A percentile compares a stretch with the other conserved stretches of the same genome.
These are phyloP conservation scores for Polypterus bichir DNA, from an alignment of 2,113 vertebrate genomes.

Conservation along the genomic window DNA sequence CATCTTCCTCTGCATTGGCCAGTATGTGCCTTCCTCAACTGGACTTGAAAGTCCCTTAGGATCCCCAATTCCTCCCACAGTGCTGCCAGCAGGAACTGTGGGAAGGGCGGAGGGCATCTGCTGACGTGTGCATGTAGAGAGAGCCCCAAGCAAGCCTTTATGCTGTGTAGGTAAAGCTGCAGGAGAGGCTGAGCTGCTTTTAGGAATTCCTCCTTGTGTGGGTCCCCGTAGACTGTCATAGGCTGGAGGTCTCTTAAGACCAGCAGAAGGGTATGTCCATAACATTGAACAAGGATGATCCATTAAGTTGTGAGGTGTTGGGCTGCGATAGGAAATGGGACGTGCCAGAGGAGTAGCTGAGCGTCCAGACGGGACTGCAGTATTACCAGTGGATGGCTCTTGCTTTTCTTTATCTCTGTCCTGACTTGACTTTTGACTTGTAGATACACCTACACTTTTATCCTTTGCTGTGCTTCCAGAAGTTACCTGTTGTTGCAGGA, in stretches of 20 bases:
- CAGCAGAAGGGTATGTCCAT: slow-evolving; percentile 75
- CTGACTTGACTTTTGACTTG: slow-evolving; percentile 44
- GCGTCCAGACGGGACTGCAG: slow-evolving; percentile 20
- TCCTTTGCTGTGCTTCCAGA: slow-evolving; percentile 31
- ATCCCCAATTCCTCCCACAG: slow-evolving; percentile 49
- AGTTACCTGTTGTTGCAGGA: slow-evolving; percentile 27
- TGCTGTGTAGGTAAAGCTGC: slow-evolving; percentile 9
- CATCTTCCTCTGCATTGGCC: slow-evolving; percentile 70
- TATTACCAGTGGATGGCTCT: slow-evolving; percentile 5
- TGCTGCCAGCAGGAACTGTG: slow-evolving; percentile 39
- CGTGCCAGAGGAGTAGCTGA: slow-evolving; percentile 38
- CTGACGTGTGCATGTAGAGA: neutral
- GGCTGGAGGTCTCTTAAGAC: slow-evolving; percentile 68
- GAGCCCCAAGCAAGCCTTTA: neutral
- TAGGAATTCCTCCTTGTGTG: slow-evolving; percentile 27
- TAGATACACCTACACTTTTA: slow-evolving; percentile 48
- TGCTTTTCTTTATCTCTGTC: slow-evolving; percentile 39
- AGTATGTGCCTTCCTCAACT: slow-evolving; percentile 55
- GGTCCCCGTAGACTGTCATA: slow-evolving; percentile 64
- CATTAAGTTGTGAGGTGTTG: slow-evolving; percentile 37
- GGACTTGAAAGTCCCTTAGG: slow-evolving; percentile 20
- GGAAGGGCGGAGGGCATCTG: neutral
- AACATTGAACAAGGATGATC: slow-evolving; percentile 34
- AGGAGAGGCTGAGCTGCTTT: slow-evolving; percentile 28
- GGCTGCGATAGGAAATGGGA: slow-evolving; percentile 52